Evolutionary conservation across 2,888 invertebrate genomes (phyloP).

Genomic region (Phrixothrix hirtus): DNA sequence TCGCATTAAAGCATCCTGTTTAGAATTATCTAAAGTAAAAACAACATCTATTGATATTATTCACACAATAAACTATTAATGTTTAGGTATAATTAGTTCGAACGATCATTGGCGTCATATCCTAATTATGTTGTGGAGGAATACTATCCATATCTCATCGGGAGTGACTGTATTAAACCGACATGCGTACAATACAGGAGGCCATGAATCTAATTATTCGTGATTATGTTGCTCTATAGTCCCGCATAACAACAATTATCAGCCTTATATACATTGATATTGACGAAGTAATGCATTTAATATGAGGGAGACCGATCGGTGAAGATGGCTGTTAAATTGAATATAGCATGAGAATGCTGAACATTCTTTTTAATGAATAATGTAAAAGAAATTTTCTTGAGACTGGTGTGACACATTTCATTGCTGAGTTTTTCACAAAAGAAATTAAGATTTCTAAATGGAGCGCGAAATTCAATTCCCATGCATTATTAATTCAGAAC

Average conservation of each 20-base stretch:
- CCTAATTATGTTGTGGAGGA: constrained; percentile 18
- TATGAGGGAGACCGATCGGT: constrained; percentile 1
- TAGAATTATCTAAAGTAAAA: too few species aligned
- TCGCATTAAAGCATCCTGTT: too few species aligned
- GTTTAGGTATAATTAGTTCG: constrained; percentile 4
- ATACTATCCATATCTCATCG: constrained; percentile 29
- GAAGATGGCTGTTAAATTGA: constrained; percentile 2
- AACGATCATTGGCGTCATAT: constrained; percentile 7
- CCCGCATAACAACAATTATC: constrained; percentile 30
- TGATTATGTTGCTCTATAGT: constrained; percentile 26
- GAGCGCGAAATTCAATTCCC: too few species aligned
- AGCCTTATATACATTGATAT: constrained; percentile 25
- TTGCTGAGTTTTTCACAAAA: too few species aligned
- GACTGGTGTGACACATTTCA: too few species aligned
- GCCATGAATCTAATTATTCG: constrained; percentile 32
- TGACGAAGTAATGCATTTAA: constrained; percentile 23
- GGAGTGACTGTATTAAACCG: constrained; percentile 28
- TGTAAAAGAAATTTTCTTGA: too few species aligned
- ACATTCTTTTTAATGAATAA: too few species aligned
- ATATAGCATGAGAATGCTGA: too few species aligned
- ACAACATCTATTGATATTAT: too few species aligned
- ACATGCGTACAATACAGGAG: constrained; percentile 27
- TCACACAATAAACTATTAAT: not conserved
- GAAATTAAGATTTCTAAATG: too few species aligned
- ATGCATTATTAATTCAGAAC: too few species aligned